A percentile compares a stretch with the other conserved stretches of the same genome.
Evolutionary conservation across 2,113 vertebrate species (phyloP).

Genomic region (Okapia johnstoni): DNA sequence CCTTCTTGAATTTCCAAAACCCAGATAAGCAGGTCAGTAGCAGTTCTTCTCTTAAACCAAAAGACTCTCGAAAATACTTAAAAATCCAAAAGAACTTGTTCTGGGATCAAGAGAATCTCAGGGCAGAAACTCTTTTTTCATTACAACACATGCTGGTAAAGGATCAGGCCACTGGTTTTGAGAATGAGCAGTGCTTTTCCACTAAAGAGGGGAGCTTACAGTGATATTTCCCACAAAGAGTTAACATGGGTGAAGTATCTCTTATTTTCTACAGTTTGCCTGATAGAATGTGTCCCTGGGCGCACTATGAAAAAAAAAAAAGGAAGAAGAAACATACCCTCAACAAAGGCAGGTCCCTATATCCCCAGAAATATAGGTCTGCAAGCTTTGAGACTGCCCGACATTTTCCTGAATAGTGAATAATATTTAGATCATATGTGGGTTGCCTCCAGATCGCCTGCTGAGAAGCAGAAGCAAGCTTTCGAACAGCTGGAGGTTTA

Average conservation of each 20-base stretch:
- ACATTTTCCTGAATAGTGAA: slow-evolving; percentile 80
- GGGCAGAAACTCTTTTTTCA: slow-evolving; percentile 39
- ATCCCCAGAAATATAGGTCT: neutral
- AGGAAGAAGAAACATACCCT: neutral
- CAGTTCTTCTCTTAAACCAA: slow-evolving; percentile 64
- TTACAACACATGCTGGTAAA: neutral
- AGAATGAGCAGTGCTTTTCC: neutral
- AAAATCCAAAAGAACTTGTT: slow-evolving; percentile 59
- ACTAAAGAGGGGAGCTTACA: neutral
- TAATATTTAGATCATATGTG: slow-evolving; percentile 80
- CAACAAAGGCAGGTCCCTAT: neutral
- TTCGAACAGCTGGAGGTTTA: slow-evolving; percentile 86
- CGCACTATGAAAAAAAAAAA: neutral
- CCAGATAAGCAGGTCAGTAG: slow-evolving; percentile 55
- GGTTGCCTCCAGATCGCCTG: slow-evolving; percentile 76
- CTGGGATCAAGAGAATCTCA: slow-evolving; percentile 55
- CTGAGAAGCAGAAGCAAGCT: slow-evolving; percentile 75
- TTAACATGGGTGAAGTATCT: neutral
- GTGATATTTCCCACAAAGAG: neutral
- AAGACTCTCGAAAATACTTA: slow-evolving; percentile 44
- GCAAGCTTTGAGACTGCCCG: neutral
- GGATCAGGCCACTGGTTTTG: slow-evolving; percentile 45
- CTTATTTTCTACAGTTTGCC: neutral
- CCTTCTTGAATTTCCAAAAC: slow-evolving; percentile 65
- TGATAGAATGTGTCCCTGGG: neutral